Evolutionary conservation across 2,797 vertebrate species (phyloP).

Genomic region (Scarus forsteni): DNA sequence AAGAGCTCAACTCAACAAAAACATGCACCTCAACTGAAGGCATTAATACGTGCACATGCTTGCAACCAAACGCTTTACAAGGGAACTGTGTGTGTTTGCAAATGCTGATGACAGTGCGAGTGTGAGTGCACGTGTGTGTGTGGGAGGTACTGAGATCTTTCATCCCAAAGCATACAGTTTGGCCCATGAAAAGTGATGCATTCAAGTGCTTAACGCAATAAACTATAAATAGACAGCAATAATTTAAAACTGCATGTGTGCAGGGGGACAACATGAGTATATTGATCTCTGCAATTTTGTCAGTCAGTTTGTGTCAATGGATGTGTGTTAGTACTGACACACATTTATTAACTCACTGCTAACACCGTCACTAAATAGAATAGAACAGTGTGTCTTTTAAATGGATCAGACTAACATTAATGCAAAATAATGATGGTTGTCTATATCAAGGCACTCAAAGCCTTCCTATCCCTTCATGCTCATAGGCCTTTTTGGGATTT

Average conservation of each 20-base stretch:
- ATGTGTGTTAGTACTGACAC: constrained; percentile 34
- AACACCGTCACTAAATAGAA: constrained; percentile 39
- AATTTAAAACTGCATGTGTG: constrained; percentile 28
- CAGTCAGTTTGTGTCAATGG: constrained; percentile 2
- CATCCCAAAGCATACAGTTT: constrained; percentile 39
- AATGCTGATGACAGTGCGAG: too few relatives aligned
- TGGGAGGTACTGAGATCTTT: constrained; percentile 23
- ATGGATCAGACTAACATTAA: constrained; percentile 61
- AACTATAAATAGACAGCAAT: constrained; percentile 37
- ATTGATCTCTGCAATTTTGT: constrained; percentile 20
- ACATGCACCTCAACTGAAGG: constrained; percentile 16
- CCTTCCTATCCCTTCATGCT: constrained; percentile 67
- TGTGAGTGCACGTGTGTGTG: background rate
- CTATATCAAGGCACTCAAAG: constrained; percentile 67
- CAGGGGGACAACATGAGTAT: constrained; percentile 16
- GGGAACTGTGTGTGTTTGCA: constrained; percentile 17
- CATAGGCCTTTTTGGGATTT: constrained; percentile 78
- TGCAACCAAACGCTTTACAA: constrained; percentile 31
- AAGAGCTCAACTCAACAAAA: constrained; percentile 55
- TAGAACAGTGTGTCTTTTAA: constrained; percentile 49
- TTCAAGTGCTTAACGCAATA: constrained; percentile 22
- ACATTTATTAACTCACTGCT: constrained; percentile 41
- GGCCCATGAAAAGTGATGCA: constrained; percentile 10
- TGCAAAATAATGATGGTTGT: constrained; percentile 67
- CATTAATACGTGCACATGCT: constrained; percentile 14